phyloP scores from a whole-genome alignment of 2,888 invertebrate species.

The Ditula angustiorana region DNA sequence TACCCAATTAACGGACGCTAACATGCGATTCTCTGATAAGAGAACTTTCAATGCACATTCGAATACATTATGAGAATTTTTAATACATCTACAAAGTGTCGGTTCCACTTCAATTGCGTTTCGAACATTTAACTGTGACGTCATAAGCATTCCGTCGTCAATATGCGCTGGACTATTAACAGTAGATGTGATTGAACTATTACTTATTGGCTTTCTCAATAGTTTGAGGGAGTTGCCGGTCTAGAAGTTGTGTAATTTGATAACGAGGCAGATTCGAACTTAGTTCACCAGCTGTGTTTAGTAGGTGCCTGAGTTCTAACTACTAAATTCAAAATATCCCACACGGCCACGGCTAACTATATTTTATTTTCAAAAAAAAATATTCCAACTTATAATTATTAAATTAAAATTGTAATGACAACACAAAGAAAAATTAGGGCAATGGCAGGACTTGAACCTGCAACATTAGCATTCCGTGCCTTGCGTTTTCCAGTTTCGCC shows the following conservation, averaged over 20 bases:
- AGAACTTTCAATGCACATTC: slow-evolving; percentile 32
- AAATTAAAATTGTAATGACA: too few species aligned
- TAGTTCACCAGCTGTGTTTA: too few species aligned
- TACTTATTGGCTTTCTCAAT: neutral
- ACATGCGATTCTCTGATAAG: slow-evolving; percentile 41
- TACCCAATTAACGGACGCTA: slow-evolving; percentile 54
- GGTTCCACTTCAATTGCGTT: slow-evolving; percentile 4
- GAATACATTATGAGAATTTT: slow-evolving; percentile 26
- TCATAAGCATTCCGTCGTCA: neutral
- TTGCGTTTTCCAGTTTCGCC: too few species aligned
- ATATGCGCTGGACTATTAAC: neutral
- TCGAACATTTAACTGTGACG: slow-evolving; percentile 8
- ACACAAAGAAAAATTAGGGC: too few species aligned
- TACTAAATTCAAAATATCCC: too few species aligned
- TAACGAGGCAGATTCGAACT: neutral
- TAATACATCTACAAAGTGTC: slow-evolving; percentile 13
- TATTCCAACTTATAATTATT: too few species aligned
- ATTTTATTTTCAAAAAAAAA: too few species aligned
- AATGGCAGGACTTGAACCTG: too few species aligned
- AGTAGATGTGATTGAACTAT: slow-evolving; percentile 3
- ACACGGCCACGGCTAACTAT: too few species aligned
- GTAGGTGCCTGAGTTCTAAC: too few species aligned
- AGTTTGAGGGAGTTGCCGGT: neutral
- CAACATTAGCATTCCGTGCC: too few species aligned
- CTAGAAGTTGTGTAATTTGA: neutral